These are phyloP conservation scores for Fundulus diaphanus DNA, from an alignment of 2,797 vertebrate species.

Conservation along the genomic window DNA sequence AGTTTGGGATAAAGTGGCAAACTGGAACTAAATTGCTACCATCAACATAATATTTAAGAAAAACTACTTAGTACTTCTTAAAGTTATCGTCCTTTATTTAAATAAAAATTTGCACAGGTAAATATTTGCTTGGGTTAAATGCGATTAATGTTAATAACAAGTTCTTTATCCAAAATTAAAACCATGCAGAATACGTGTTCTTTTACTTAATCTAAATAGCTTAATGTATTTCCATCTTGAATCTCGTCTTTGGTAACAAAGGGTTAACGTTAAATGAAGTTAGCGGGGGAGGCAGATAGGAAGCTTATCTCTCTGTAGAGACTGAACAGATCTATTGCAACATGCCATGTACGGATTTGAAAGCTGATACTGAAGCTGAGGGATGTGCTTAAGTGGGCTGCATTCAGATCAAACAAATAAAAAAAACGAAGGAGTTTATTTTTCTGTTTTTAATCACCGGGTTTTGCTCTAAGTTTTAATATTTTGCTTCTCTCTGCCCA, in stretches of 20 bases:
- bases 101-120: not conserved
- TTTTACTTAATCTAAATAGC: constrained; percentile 1
- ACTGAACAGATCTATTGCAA: constrained; percentile 12
- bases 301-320: constrained; percentile 13
- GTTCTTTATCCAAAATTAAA: not conserved
- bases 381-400: constrained; percentile 5
- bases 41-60: constrained; percentile 8
- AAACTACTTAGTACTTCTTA: not conserved
- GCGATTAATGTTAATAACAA: not conserved
- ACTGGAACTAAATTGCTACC: not conserved
- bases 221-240: not conserved
- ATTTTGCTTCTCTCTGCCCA: not conserved
- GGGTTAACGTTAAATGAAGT: constrained; percentile 8
- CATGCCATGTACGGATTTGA: constrained; percentile 25
- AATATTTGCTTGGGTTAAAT: not conserved
- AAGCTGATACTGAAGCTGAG: constrained; percentile 18
- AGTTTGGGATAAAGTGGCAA: not conserved
- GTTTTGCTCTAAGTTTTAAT: not conserved
- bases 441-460: not conserved
- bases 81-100: constrained; percentile 18
- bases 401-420: not conserved
- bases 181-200: not conserved
- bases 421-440: not conserved
- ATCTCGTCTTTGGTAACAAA: not conserved
- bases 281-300: not conserved